phyloP scores from a whole-genome alignment of 2,113 vertebrate genomes.

The Pomatorhinus ruficollis region DNA sequence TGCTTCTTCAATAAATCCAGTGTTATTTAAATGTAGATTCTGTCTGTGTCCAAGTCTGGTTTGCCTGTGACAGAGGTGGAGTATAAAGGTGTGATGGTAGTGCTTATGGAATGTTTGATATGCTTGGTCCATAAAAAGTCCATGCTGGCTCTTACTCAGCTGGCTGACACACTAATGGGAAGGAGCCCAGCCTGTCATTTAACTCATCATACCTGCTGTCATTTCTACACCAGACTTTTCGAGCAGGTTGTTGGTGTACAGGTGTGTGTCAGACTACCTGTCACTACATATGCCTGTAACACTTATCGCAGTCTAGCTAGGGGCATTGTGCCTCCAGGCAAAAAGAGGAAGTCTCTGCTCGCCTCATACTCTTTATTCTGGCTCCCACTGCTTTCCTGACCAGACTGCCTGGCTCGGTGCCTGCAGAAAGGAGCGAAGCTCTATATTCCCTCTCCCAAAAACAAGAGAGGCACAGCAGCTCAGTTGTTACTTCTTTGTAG shows the following conservation, averaged over 20 bases:
- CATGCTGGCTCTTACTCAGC: background rate
- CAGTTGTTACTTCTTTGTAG: background rate
- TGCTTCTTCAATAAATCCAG: background rate
- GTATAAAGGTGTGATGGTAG: background rate
- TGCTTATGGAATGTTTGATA: background rate
- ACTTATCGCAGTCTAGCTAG: background rate
- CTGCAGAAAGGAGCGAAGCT: background rate
- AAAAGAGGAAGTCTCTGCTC: background rate
- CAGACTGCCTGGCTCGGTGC: background rate
- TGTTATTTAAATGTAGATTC: background rate
- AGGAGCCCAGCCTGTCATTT: background rate
- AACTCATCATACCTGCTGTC: background rate
- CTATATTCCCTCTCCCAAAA: background rate
- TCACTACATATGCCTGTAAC: background rate
- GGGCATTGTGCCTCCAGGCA: background rate
- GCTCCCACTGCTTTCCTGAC: background rate
- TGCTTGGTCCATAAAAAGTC: background rate
- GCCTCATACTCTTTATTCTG: background rate
- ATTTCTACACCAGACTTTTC: background rate
- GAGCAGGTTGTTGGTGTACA: background rate
- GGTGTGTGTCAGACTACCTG: background rate
- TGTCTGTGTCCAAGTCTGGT: background rate
- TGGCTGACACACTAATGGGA: background rate
- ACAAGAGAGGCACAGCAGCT: accelerated
- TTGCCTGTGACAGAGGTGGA: background rate